Conservation (phyloP, 2,113 vertebrate species). For the Coracopsis vasa region DNA sequence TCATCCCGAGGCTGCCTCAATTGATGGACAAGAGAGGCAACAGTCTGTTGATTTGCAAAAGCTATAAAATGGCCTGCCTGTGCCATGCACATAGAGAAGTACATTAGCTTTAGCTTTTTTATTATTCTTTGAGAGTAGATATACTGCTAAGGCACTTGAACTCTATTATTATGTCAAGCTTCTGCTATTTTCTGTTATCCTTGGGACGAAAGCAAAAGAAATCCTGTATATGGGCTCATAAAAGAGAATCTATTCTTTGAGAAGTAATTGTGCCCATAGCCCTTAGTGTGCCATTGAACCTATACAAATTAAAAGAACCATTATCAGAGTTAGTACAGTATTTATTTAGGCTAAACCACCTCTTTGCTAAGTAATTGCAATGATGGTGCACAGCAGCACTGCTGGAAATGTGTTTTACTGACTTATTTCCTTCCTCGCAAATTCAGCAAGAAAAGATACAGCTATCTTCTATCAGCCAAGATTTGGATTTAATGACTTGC, state of each 20-base stretch:
- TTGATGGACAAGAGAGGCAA: constrained; percentile 57
- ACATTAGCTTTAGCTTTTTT: constrained; percentile 40
- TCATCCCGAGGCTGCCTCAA: constrained; percentile 38
- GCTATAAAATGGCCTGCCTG: constrained; percentile 32
- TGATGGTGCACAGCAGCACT: neutral
- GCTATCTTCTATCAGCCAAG: constrained; percentile 22
- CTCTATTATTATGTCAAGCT: constrained; percentile 60
- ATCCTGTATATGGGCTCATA: neutral
- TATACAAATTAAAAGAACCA: constrained; percentile 33
- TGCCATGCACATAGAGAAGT: neutral
- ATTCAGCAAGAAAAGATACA: neutral
- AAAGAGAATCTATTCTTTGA: neutral
- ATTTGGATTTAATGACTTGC: constrained; percentile 53
- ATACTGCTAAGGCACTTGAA: constrained; percentile 53
- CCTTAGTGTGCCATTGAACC: neutral
- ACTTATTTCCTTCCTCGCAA: constrained; percentile 4
- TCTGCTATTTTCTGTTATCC: constrained; percentile 59
- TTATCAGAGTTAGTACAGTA: neutral
- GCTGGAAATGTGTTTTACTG: constrained; percentile 16
- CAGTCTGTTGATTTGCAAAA: constrained; percentile 57
- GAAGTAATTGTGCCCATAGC: neutral
- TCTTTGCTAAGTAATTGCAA: constrained; percentile 22
- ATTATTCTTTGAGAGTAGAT: constrained; percentile 46
- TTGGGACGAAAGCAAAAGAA: constrained; percentile 40
- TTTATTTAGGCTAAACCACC: constrained; percentile 23